Conservation (phyloP, 2,113 vertebrate species). For the Notechis scutatus region DNA sequence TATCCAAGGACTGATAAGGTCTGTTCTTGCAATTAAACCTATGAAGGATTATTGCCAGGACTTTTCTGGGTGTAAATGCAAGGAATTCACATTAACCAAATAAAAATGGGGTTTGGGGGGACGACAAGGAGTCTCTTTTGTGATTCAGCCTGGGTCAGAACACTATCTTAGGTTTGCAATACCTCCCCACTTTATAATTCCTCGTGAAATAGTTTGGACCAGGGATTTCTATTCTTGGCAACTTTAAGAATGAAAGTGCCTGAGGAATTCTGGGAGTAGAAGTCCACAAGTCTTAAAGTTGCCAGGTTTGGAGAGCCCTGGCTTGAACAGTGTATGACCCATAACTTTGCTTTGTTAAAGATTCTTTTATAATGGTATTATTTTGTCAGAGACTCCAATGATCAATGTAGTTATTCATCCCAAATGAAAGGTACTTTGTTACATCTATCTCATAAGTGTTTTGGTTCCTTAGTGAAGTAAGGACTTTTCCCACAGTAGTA, state of each 20-base stretch:
- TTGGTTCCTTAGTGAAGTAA: background rate
- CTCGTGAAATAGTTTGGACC: background rate
- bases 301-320: background rate
- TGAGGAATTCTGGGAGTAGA: background rate
- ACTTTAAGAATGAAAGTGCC: background rate
- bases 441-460: background rate
- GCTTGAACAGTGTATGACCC: background rate
- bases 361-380: background rate
- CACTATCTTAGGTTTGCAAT: background rate
- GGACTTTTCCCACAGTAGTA: background rate
- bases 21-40: no score
- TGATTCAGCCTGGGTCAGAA: no score
- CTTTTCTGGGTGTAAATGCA: no score
- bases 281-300: background rate
- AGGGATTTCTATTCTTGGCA: background rate
- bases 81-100: no score
- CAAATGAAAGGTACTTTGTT: background rate
- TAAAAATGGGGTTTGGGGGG: no score
- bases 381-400: background rate
- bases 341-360: background rate
- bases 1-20: no score
- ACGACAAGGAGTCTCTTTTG: no score
- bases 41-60: no score
- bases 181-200: background rate
- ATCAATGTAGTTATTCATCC: background rate